Conservation (phyloP, 2,797 vertebrate species). For the Onychomys torridus region DNA sequence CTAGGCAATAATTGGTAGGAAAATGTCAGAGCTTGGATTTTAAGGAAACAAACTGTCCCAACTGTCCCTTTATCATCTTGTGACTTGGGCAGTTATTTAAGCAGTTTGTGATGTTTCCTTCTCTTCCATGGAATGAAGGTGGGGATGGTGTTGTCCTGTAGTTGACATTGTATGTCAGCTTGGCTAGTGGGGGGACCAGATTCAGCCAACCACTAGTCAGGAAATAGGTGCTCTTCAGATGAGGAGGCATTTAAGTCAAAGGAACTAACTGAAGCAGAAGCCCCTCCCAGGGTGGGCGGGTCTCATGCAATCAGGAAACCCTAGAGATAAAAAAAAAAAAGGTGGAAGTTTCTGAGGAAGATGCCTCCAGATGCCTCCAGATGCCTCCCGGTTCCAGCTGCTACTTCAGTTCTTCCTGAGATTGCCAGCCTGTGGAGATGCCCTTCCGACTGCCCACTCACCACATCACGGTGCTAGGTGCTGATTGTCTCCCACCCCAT, state of each 20-base stretch:
- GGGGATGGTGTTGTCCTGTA: background rate
- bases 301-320: background rate
- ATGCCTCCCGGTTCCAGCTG: background rate
- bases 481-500: too few species aligned
- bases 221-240: background rate
- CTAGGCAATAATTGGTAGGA: background rate
- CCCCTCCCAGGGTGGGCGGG: background rate
- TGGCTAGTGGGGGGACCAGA: background rate
- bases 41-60: background rate
- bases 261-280: background rate
- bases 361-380: background rate
- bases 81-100: background rate
- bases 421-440: background rate
- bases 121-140: background rate
- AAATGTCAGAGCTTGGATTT: background rate
- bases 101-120: background rate
- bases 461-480: background rate
- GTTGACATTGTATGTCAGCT: too few species aligned
- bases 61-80: background rate
- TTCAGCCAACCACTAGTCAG: background rate
- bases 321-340: too few species aligned
- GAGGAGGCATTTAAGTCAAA: background rate
- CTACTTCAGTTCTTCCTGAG: rapidly evolving
- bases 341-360: background rate
- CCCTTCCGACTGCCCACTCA: background rate